phyloP scores from a whole-genome alignment of 1,140 invertebrate genomes.

The Halotydeus destructor region DNA sequence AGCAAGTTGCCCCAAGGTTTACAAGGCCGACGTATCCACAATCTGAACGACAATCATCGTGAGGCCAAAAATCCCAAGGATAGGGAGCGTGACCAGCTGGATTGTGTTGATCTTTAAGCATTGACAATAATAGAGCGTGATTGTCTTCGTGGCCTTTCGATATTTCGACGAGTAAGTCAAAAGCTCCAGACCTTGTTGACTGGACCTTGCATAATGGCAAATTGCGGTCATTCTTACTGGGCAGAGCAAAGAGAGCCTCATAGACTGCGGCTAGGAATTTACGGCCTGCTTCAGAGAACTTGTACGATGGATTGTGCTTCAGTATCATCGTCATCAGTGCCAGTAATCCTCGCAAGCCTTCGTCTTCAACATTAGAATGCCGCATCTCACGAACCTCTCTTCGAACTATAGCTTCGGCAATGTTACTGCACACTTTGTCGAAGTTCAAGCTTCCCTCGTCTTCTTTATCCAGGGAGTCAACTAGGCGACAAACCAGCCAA shows the following conservation, averaged over 20 bases:
- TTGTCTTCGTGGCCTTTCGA: constrained; percentile 62
- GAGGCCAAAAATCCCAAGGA: constrained; percentile 92
- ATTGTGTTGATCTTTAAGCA: constrained; percentile 60
- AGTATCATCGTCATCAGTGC: constrained; percentile 62
- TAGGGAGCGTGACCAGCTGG: constrained; percentile 55
- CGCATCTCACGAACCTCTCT: constrained; percentile 60
- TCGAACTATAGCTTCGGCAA: constrained; percentile 46
- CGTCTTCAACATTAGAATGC: constrained; percentile 58
- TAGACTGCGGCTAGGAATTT: constrained; percentile 41
- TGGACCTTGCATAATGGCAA: constrained; percentile 81
- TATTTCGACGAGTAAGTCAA: constrained; percentile 68
- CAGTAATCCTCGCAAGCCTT: constrained; percentile 67
- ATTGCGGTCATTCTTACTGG: constrained; percentile 53
- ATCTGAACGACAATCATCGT: constrained; percentile 73
- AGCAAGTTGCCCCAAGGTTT: constrained; percentile 84
- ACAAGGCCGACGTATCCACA: constrained; percentile 84
- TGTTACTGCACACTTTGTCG: constrained; percentile 47
- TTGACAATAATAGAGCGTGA: constrained; percentile 56
- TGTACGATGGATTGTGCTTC: constrained; percentile 67
- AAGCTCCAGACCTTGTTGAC: constrained; percentile 61
- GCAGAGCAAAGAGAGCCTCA: constrained; percentile 67
- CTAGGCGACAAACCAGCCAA: constrained; percentile 64
- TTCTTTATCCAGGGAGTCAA: constrained; percentile 60
- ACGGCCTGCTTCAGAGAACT: constrained; percentile 48
- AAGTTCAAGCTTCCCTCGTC: constrained; percentile 30